Percentiles rank a stretch among this genome's conserved stretches.
Conservation (phyloP, 2,888 invertebrate species). For the Hyles lineata region DNA sequence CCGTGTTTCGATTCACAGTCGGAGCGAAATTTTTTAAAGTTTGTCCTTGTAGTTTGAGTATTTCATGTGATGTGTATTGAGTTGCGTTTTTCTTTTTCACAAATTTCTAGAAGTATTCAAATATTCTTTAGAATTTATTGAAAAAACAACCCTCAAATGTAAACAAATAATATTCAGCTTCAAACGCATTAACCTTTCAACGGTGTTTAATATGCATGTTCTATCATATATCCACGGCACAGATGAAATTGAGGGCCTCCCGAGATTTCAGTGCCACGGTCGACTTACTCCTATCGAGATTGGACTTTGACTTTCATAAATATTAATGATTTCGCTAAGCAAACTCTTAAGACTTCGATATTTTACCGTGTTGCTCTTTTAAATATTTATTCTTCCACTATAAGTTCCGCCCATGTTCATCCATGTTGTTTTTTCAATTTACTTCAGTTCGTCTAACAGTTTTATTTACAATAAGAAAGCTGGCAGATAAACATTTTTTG, state of each 20-base stretch:
- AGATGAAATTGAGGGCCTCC: slow-evolving; percentile 16
- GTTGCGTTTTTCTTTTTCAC: neutral
- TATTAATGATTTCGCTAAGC: slow-evolving; percentile 4
- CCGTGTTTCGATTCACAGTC: too few species aligned
- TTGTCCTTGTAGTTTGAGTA: too few species aligned
- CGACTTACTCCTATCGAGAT: slow-evolving; percentile 13
- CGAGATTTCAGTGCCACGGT: slow-evolving; percentile 14
- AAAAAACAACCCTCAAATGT: slow-evolving; percentile 15
- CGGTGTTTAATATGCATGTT: slow-evolving; percentile 19
- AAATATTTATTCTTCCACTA: neutral
- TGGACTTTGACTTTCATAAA: slow-evolving; percentile 23
- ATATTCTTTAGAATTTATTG: neutral
- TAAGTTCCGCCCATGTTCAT: neutral
- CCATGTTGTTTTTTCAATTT: too few species aligned
- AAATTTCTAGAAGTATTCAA: neutral
- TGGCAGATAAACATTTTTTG: too few species aligned
- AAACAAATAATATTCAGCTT: slow-evolving; percentile 14
- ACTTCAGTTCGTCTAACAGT: too few species aligned
- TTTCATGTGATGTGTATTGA: too few species aligned
- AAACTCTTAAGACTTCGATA: neutral
- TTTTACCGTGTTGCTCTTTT: neutral
- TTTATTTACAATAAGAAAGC: too few species aligned
- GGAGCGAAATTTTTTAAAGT: too few species aligned
- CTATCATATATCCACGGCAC: slow-evolving; percentile 1
- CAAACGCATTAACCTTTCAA: slow-evolving; percentile 22